A percentile compares a stretch with the other conserved stretches of the same genome.
phyloP scores from a whole-genome alignment of 2,888 invertebrate genomes.

The Mechanitis messenoides region DNA sequence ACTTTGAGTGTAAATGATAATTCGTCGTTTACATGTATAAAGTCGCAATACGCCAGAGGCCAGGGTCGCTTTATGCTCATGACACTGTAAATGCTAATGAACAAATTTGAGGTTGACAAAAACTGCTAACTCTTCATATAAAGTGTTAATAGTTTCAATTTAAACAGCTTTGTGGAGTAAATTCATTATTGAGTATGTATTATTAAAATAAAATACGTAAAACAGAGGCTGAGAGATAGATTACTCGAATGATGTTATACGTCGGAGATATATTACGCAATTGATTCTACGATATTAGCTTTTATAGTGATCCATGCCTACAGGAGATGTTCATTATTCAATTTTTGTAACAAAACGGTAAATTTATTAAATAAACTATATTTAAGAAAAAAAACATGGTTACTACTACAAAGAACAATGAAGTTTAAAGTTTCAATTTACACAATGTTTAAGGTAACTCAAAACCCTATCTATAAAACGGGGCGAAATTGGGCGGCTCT shows the following conservation, averaged over 20 bases:
- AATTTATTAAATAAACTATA: neutral
- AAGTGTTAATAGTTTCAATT: constrained; percentile 57
- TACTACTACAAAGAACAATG: neutral
- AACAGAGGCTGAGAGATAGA: constrained; percentile 16
- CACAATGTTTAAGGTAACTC: constrained; percentile 46
- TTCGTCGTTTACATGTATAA: constrained; percentile 62
- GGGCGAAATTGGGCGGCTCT: constrained; percentile 52
- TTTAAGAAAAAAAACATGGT: neutral
- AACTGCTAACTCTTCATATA: constrained; percentile 42
- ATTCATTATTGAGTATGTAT: constrained; percentile 22
- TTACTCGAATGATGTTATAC: constrained; percentile 23
- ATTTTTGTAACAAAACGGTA: neutral
- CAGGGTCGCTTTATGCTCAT: constrained; percentile 26
- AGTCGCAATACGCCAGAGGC: constrained; percentile 37
- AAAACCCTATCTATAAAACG: constrained; percentile 51
- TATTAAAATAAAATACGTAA: constrained; percentile 17
- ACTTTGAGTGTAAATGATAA: constrained; percentile 54
- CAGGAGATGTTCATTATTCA: neutral
- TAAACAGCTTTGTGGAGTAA: constrained; percentile 30
- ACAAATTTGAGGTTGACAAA: constrained; percentile 52
- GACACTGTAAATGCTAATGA: constrained; percentile 54
- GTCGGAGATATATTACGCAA: constrained; percentile 27
- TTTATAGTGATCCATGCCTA: constrained; percentile 26
- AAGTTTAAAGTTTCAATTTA: constrained; percentile 34
- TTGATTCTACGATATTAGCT: constrained; percentile 28